These are phyloP conservation scores for Charadrius vociferus DNA, from an alignment of 2,113 vertebrate species.

Conservation along the genomic window DNA sequence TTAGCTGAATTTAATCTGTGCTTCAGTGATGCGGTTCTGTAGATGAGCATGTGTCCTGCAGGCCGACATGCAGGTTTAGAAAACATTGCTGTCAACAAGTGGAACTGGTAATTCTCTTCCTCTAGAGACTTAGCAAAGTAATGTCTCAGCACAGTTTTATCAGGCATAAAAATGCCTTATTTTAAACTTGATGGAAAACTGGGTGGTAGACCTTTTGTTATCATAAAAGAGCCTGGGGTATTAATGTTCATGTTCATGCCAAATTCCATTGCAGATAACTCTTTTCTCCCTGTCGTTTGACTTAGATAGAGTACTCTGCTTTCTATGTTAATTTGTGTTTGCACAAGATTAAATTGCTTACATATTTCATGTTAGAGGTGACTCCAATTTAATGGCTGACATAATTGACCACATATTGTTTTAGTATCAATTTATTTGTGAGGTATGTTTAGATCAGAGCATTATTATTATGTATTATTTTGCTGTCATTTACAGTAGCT, in stretches of 20 bases:
- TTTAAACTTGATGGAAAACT: not conserved
- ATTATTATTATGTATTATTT: not conserved
- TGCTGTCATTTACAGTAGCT: not conserved
- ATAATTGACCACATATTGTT: not conserved
- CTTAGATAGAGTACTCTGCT: not conserved
- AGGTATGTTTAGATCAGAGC: not conserved
- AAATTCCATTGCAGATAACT: slow-evolving; percentile 3
- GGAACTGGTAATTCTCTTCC: not conserved
- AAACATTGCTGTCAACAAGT: not conserved
- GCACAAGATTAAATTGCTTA: not conserved
- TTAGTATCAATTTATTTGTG: not conserved
- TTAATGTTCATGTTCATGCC: not conserved
- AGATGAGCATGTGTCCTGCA: not conserved
- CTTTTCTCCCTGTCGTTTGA: not conserved
- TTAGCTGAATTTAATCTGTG: not conserved
- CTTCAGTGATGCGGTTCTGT: not conserved
- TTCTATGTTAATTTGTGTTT: not conserved
- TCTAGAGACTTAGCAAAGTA: not conserved
- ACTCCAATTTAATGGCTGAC: not conserved
- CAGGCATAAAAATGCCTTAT: not conserved
- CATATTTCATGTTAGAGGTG: not conserved
- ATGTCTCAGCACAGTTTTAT: not conserved
- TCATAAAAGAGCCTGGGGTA: not conserved
- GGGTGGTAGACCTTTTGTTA: not conserved
- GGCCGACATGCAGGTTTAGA: not conserved